These are phyloP conservation scores for Megaustenia siamemsis DNA, from an alignment of 2,888 invertebrate species.

Conservation along the genomic window DNA sequence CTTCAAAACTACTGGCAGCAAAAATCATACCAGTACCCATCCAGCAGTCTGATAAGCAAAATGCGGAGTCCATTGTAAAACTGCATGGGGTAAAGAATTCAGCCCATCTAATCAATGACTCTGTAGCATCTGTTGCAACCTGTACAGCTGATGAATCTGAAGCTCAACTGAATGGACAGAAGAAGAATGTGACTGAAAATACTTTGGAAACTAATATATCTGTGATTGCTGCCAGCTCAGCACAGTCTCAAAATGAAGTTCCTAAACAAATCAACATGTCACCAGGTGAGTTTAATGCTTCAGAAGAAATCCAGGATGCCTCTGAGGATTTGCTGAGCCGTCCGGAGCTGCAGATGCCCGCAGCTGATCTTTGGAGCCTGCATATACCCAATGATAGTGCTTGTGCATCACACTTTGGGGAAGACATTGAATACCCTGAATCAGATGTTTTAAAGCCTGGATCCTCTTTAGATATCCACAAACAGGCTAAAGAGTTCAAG, in stretches of 20 bases:
- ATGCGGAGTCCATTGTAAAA: neutral
- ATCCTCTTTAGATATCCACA: neutral
- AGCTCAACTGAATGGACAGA: neutral
- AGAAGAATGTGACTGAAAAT: neutral
- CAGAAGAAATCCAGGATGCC: constrained; percentile 12
- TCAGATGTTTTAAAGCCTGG: neutral
- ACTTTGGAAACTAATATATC: constrained; percentile 13
- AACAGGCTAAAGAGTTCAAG: neutral
- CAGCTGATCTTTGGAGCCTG: constrained; percentile 47
- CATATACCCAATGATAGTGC: constrained; percentile 44
- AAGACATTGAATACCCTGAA: constrained; percentile 4
- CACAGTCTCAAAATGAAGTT: neutral
- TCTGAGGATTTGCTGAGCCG: constrained; percentile 1
- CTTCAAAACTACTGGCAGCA: constrained; percentile 33
- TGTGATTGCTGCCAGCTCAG: constrained; percentile 26
- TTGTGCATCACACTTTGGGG: constrained; percentile 27
- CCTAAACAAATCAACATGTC: neutral
- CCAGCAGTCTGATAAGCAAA: constrained; percentile 16
- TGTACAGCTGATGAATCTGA: neutral
- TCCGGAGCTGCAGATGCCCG: neutral
- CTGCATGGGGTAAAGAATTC: neutral
- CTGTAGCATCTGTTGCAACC: neutral
- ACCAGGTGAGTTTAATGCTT: neutral
- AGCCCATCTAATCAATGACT: neutral
- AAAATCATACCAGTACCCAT: neutral